Percentiles rank a stretch among this genome's conserved stretches.
phyloP scores from a whole-genome alignment of 2,888 invertebrate species.

The Sphecodes monilicornis region DNA sequence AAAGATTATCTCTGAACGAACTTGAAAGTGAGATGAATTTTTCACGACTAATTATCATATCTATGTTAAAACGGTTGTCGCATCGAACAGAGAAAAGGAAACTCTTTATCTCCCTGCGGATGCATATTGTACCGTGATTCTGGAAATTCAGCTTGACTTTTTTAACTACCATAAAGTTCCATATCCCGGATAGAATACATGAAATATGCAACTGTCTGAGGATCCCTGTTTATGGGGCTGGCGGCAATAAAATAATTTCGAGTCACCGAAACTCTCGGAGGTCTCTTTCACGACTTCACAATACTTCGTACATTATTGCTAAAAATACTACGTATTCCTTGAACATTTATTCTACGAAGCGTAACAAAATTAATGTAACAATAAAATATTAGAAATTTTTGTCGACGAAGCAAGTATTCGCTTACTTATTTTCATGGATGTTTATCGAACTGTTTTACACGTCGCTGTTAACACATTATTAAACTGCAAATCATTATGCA shows the following conservation, averaged over 20 bases:
- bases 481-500: too few relatives aligned
- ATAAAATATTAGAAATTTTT: not conserved
- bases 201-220: conserved; percentile 2
- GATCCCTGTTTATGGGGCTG: not conserved
- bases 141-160: conserved; percentile 1
- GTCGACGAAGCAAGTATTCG: too few relatives aligned
- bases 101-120: conserved; percentile 7
- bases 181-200: not conserved
- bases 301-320: not conserved
- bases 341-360: not conserved
- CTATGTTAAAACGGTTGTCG: not conserved
- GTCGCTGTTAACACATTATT: too few relatives aligned
- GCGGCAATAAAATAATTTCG: not conserved
- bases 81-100: not conserved
- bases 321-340: not conserved
- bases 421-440: too few relatives aligned
- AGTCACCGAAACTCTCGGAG: not conserved
- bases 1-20: not conserved
- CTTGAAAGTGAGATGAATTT: not conserved
- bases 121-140: conserved; percentile 7
- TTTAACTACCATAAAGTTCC: conserved; percentile 4
- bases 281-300: not conserved
- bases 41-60: not conserved
- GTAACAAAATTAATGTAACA: not conserved
- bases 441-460: too few relatives aligned